Evolutionary conservation across 2,888 invertebrate species (phyloP).

Genomic region (Brassicogethes aeneus): DNA sequence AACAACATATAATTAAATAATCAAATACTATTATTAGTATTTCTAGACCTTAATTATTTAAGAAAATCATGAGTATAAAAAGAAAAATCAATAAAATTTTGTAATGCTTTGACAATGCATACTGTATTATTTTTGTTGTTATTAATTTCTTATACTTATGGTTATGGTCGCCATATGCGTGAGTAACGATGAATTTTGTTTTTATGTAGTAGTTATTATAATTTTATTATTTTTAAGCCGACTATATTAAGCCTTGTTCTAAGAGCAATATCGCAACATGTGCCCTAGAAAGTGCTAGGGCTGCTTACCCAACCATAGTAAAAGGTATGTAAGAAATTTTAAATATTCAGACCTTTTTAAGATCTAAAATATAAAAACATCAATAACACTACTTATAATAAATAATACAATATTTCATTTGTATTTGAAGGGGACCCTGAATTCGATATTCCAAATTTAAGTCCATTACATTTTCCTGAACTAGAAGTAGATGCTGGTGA

Average conservation of each 20-base stretch:
- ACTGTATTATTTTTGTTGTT: neutral
- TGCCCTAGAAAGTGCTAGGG: neutral
- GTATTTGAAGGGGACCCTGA: constrained; percentile 29
- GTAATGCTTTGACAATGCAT: neutral
- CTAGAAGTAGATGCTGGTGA: constrained; percentile 21
- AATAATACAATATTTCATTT: no score
- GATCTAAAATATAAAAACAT: no score
- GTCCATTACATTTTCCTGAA: constrained; percentile 24
- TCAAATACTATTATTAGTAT: no score
- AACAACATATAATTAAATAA: no score
- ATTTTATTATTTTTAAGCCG: constrained; percentile 9
- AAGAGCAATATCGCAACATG: constrained; percentile 2
- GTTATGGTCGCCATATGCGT: neutral
- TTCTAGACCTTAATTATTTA: no score
- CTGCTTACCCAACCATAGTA: neutral
- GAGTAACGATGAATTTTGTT: neutral
- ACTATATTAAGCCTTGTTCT: constrained; percentile 14
- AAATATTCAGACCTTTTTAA: no score
- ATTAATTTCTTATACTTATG: neutral
- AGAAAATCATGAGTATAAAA: no score
- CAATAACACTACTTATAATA: no score
- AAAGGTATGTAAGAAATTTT: constrained; percentile 6
- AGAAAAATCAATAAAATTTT: neutral
- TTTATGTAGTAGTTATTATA: neutral
- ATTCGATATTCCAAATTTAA: constrained; percentile 27